A percentile compares a stretch with the other conserved stretches of the same genome.
Conservation (phyloP, 2,888 invertebrate genomes). For the Gisinianus flammeolus region DNA sequence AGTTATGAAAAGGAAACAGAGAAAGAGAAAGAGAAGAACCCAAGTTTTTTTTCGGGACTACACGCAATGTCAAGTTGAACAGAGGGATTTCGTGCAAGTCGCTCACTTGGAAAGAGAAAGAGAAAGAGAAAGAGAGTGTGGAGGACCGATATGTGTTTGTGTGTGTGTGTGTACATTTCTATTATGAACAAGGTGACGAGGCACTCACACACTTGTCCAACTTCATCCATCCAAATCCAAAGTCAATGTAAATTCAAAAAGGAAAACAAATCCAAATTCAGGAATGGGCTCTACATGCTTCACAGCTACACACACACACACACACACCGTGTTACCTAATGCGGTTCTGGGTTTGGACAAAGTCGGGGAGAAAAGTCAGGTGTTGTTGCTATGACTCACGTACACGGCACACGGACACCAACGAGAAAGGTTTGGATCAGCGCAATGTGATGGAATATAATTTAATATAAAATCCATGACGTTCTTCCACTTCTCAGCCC, state of each 20-base stretch:
- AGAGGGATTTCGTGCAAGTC: background rate
- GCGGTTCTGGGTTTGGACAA: background rate
- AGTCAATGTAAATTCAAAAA: background rate
- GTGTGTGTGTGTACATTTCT: background rate
- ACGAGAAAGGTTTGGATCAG: no score
- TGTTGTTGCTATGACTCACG: background rate
- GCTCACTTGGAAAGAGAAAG: background rate
- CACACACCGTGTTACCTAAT: background rate
- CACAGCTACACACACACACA: no score
- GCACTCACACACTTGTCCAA: conserved; percentile 21
- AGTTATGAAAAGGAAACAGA: no score
- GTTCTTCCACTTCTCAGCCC: no score
- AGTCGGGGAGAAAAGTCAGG: background rate
- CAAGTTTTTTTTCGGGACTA: background rate
- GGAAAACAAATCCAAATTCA: background rate
- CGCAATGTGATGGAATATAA: no score
- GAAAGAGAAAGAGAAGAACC: background rate
- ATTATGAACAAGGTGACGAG: conserved; percentile 18
- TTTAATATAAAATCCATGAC: no score
- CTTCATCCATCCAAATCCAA: background rate
- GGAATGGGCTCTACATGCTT: no score
- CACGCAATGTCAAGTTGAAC: no score
- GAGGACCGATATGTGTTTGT: background rate
- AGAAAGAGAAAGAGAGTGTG: background rate
- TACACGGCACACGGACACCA: no score